phyloP scores from a whole-genome alignment of 2,888 invertebrate genomes.

The Iphiclides podalirius region DNA sequence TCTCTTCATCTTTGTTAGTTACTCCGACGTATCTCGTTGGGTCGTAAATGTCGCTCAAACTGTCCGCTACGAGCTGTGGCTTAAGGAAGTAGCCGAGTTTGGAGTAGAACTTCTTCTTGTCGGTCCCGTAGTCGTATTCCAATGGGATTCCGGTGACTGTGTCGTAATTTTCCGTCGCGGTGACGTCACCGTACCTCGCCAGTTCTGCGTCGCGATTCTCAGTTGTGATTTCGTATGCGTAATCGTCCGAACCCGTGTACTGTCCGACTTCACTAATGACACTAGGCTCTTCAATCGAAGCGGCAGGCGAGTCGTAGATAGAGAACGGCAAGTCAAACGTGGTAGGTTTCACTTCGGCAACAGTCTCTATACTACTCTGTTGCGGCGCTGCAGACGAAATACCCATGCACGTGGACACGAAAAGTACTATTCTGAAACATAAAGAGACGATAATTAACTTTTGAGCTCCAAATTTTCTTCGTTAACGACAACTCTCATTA shows the following conservation, averaged over 20 bases:
- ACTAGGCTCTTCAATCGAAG: neutral
- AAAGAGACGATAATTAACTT: neutral
- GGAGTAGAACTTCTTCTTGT: constrained; percentile 10
- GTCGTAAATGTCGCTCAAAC: constrained; percentile 5
- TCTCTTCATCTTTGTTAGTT: neutral
- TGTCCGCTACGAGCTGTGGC: neutral
- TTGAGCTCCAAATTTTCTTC: too few relatives aligned
- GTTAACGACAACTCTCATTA: too few relatives aligned
- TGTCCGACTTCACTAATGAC: neutral
- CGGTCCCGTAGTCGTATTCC: constrained; percentile 3
- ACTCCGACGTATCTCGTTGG: neutral
- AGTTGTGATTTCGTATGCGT: constrained; percentile 25
- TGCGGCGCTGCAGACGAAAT: constrained; percentile 46
- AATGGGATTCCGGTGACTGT: constrained; percentile 5
- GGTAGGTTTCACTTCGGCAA: constrained; percentile 49
- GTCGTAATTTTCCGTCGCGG: constrained; percentile 15
- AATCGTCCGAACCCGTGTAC: constrained; percentile 7
- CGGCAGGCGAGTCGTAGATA: constrained; percentile 19
- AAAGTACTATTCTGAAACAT: constrained; percentile 47
- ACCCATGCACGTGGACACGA: constrained; percentile 40
- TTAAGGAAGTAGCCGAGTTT: constrained; percentile 12
- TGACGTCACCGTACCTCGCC: constrained; percentile 31
- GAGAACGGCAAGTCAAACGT: constrained; percentile 28
- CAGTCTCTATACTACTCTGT: constrained; percentile 49
- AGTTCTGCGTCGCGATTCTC: constrained; percentile 33